Evolutionary conservation across 2,888 invertebrate species (phyloP).

Genomic region (Euproctis similis): DNA sequence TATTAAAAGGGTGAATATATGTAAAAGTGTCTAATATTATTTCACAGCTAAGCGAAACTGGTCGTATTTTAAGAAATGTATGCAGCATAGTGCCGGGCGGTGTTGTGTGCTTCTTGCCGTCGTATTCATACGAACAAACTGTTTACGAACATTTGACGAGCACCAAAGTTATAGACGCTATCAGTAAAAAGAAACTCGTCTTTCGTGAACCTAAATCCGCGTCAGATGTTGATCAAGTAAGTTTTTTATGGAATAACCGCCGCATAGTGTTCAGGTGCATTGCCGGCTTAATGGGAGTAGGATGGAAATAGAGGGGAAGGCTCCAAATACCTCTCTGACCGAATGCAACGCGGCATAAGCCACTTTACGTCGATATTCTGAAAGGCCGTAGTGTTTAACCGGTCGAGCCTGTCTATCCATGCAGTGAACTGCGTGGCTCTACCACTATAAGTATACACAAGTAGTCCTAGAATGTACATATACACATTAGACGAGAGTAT

Average conservation of each 20-base stretch:
- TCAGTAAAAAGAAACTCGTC: constrained; percentile 81
- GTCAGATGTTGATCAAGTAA: constrained; percentile 82
- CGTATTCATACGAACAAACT: constrained; percentile 89
- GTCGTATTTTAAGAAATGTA: constrained; percentile 83
- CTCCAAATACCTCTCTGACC: too few species aligned
- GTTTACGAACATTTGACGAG: constrained; percentile 79
- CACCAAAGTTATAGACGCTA: constrained; percentile 78
- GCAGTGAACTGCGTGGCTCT: too few species aligned
- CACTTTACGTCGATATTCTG: too few species aligned
- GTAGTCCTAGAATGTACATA: too few species aligned
- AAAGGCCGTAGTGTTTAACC: too few species aligned
- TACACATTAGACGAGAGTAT: too few species aligned
- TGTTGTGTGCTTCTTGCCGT: constrained; percentile 94
- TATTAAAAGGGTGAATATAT: too few species aligned
- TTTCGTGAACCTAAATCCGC: constrained; percentile 87
- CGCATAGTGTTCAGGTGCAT: not conserved
- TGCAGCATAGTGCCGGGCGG: constrained; percentile 91
- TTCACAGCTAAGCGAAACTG: constrained; percentile 83
- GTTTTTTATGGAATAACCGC: not conserved
- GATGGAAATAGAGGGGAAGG: too few species aligned
- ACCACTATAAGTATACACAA: too few species aligned
- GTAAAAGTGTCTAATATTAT: too few species aligned
- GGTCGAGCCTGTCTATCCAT: too few species aligned
- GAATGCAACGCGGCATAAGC: too few species aligned
- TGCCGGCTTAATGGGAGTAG: not conserved